Evolutionary conservation across 2,888 invertebrate species (phyloP).

Genomic region (Leptothorax acervorum): DNA sequence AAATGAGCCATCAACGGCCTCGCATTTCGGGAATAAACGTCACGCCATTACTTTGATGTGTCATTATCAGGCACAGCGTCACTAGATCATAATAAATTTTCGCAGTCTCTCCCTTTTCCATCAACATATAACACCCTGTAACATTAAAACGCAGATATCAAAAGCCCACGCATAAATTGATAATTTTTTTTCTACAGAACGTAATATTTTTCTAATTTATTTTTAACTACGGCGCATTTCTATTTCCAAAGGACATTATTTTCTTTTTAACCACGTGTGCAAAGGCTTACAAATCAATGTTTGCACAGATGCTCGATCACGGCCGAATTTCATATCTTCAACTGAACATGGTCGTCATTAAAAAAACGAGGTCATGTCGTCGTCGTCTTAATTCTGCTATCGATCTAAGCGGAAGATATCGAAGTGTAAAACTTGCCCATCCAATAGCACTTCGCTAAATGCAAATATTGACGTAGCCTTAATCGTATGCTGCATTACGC

Average conservation of each 20-base stretch:
- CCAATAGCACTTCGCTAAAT: slow-evolving; percentile 42
- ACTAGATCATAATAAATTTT: not conserved
- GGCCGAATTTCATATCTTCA: not conserved
- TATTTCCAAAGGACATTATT: not conserved
- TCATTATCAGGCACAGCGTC: not conserved
- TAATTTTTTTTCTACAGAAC: not conserved
- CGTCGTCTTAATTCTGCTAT: slow-evolving; percentile 61
- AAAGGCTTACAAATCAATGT: not conserved
- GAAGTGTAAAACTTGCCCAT: slow-evolving; percentile 47
- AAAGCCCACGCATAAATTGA: not conserved
- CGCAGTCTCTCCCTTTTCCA: too few species aligned
- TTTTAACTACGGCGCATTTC: not conserved
- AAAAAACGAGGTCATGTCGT: slow-evolving; percentile 36
- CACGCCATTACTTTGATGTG: slow-evolving; percentile 4
- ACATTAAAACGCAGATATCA: not conserved
- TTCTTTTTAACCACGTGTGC: not conserved
- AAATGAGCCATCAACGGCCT: slow-evolving; percentile 16
- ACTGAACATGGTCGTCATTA: not conserved
- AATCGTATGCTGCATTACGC: slow-evolving; percentile 66
- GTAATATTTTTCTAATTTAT: not conserved
- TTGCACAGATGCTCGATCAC: not conserved
- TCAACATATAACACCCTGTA: not conserved
- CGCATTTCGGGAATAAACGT: not conserved
- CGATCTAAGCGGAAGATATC: slow-evolving; percentile 32
- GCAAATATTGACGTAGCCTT: slow-evolving; percentile 79